Conservation (phyloP, 2,888 invertebrate species). For the Lobophora halterata region DNA sequence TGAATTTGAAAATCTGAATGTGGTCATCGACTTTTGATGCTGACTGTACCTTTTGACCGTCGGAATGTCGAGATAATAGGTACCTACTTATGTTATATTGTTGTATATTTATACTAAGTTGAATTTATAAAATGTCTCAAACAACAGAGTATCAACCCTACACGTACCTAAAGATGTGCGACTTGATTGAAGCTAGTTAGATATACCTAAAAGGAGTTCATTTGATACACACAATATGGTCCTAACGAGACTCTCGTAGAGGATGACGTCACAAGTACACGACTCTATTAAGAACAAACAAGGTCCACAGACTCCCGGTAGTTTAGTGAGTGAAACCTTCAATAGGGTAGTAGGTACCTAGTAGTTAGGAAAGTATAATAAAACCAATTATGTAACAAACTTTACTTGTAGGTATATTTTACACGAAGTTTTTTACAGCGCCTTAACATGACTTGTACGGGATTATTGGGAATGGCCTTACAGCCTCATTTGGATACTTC, state of each 20-base stretch:
- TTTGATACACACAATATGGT: conserved; percentile 22
- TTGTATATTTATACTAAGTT: too few species aligned
- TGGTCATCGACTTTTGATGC: too few species aligned
- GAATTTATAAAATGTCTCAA: conserved; percentile 1
- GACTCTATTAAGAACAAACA: conserved; percentile 37
- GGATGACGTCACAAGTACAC: conserved; percentile 25
- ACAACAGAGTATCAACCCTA: neutral
- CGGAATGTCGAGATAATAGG: too few species aligned
- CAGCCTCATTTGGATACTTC: too few species aligned
- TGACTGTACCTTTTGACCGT: too few species aligned
- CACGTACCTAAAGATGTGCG: neutral
- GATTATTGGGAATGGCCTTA: too few species aligned
- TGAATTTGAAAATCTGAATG: too few species aligned
- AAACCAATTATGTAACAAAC: neutral
- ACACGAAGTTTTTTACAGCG: too few species aligned
- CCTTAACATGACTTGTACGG: too few species aligned
- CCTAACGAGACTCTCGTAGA: conserved; percentile 23
- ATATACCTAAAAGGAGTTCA: conserved; percentile 13
- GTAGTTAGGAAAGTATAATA: conserved; percentile 2
- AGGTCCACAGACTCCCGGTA: conserved; percentile 23
- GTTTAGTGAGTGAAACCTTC: conserved; percentile 7
- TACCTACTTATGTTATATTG: too few species aligned
- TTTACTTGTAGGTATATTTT: too few species aligned
- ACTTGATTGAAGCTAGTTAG: conserved; percentile 1
- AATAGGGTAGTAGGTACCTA: too few species aligned